Conservation (phyloP, 2,888 invertebrate species). For the Cerastis leucographa region DNA sequence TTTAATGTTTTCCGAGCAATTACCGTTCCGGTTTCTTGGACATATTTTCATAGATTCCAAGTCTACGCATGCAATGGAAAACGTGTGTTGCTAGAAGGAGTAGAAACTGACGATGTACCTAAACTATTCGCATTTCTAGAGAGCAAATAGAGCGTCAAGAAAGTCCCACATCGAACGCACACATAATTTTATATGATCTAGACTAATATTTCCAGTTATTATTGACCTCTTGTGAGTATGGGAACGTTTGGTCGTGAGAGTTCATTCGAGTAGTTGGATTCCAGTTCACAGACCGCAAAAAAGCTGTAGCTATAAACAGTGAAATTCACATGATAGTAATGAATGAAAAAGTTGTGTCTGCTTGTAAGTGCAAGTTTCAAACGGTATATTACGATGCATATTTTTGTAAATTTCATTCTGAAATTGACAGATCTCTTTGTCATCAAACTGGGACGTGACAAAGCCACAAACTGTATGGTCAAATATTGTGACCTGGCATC, state of each 20-base stretch:
- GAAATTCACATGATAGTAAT: slow-evolving; percentile 57
- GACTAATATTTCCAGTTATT: slow-evolving; percentile 50
- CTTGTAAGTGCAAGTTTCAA: slow-evolving; percentile 37
- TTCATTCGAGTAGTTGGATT: slow-evolving; percentile 40
- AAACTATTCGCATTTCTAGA: slow-evolving; percentile 56
- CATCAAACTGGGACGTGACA: not conserved
- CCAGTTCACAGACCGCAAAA: slow-evolving; percentile 60
- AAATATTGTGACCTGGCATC: slow-evolving; percentile 20
- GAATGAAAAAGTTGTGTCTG: slow-evolving; percentile 49
- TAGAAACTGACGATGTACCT: slow-evolving; percentile 43
- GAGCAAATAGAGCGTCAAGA: slow-evolving; percentile 63
- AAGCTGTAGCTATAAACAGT: slow-evolving; percentile 49
- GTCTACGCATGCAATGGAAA: slow-evolving; percentile 57
- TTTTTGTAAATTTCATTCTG: not conserved
- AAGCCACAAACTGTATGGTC: not conserved
- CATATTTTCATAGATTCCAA: slow-evolving; percentile 71
- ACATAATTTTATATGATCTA: slow-evolving; percentile 46
- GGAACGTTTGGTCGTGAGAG: slow-evolving; percentile 48
- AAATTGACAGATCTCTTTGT: not conserved
- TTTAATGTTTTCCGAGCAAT: slow-evolving; percentile 51
- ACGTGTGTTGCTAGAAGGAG: slow-evolving; percentile 6
- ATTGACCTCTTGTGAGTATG: slow-evolving; percentile 46
- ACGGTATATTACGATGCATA: not conserved
- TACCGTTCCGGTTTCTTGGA: slow-evolving; percentile 67
- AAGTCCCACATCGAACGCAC: slow-evolving; percentile 50